Percentiles rank a stretch among this genome's conserved stretches.
Conservation (phyloP, 2,113 vertebrate species). For the Spizaetus ornatus region DNA sequence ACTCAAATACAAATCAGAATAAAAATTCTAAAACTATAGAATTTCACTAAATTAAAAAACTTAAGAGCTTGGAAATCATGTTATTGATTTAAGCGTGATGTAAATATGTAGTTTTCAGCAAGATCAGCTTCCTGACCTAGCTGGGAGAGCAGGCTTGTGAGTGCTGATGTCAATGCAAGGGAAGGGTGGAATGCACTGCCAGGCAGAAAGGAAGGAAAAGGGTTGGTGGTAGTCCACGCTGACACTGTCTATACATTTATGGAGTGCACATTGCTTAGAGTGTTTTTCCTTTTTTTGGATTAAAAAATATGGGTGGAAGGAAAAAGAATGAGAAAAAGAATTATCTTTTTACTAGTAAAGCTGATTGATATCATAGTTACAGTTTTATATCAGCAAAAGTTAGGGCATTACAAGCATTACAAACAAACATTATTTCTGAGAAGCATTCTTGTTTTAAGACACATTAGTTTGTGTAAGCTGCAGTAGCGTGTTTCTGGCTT, state of each 20-base stretch:
- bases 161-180: not conserved
- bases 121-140: not conserved
- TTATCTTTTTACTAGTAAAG: not conserved
- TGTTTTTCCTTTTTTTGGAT: not conserved
- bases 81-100: rapidly evolving
- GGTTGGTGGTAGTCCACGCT: not conserved
- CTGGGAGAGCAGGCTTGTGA: not conserved
- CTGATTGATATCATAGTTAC: not conserved
- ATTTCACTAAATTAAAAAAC: not conserved
- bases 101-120: not conserved
- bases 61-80: not conserved
- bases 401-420: not conserved
- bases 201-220: not conserved
- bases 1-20: not conserved
- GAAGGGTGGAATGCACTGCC: not conserved
- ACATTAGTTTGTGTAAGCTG: not conserved
- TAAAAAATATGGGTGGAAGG: not conserved
- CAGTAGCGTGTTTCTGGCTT: not conserved
- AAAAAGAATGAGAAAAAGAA: not conserved
- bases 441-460: not conserved
- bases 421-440: not conserved
- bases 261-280: not conserved
- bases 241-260: not conserved
- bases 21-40: not conserved
- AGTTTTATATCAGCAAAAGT: not conserved